Evolutionary conservation across 2,113 vertebrate genomes (phyloP).

Genomic region (Leptobrachium leishanense): DNA sequence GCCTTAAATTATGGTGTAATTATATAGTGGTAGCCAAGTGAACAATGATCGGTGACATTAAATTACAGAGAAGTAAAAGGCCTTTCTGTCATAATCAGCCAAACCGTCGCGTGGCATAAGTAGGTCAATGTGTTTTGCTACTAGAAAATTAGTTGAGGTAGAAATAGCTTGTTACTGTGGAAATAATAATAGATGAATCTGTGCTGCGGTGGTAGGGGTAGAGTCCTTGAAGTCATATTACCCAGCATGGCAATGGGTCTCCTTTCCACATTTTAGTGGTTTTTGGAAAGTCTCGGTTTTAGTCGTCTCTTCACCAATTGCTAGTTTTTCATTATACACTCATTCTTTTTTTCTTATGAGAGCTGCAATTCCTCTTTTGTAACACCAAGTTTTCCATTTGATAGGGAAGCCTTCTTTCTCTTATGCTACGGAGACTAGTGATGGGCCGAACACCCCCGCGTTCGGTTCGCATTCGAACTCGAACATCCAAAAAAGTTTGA

Average conservation of each 20-base stretch:
- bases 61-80: slow-evolving; percentile 31
- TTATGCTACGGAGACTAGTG: too few relatives aligned
- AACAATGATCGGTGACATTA: slow-evolving; percentile 35
- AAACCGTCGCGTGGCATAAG: slow-evolving; percentile 7
- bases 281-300: too few relatives aligned
- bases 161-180: neutral
- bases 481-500: too few relatives aligned
- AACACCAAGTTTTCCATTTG: too few relatives aligned
- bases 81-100: slow-evolving; percentile 26
- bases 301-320: too few relatives aligned
- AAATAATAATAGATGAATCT: neutral
- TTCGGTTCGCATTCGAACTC: too few relatives aligned
- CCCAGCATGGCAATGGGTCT: neutral
- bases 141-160: slow-evolving; percentile 23
- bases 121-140: slow-evolving; percentile 13
- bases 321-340: too few relatives aligned
- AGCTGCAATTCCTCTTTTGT: too few relatives aligned
- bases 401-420: too few relatives aligned
- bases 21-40: slow-evolving; percentile 15
- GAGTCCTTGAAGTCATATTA: neutral
- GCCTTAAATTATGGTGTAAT: slow-evolving; percentile 39
- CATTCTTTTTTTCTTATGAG: too few relatives aligned
- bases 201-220: neutral
- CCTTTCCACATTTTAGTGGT: too few relatives aligned
- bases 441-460: too few relatives aligned